Percentiles rank a stretch among this genome's conserved stretches.
Conservation (phyloP, 2,113 vertebrate species). For the Vireo altiloquus region DNA sequence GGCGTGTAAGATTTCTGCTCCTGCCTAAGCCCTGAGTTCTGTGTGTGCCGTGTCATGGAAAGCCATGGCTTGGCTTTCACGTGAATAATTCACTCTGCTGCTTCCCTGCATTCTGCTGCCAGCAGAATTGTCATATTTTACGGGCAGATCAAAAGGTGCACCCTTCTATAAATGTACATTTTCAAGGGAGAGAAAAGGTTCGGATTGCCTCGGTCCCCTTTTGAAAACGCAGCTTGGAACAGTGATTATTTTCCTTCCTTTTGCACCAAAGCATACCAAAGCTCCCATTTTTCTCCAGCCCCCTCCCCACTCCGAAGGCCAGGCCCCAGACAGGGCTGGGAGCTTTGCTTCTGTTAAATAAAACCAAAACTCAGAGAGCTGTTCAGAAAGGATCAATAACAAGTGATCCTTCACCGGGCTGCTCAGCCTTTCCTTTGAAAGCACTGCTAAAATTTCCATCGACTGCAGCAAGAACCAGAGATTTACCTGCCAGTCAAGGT, state of each 20-base stretch:
- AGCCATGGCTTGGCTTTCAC: background rate
- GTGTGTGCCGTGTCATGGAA: background rate
- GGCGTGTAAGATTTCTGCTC: background rate
- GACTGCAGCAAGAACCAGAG: background rate
- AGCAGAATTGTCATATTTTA: background rate
- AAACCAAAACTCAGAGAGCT: background rate
- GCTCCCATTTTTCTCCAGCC: background rate
- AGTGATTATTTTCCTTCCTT: background rate
- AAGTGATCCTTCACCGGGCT: background rate
- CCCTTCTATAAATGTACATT: background rate
- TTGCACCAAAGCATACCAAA: background rate
- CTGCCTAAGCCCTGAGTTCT: background rate
- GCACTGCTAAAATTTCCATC: fast-evolving
- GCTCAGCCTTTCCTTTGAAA: background rate
- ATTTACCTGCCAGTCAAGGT: background rate
- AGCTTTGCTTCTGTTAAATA: background rate
- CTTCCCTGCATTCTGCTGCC: background rate
- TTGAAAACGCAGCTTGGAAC: background rate
- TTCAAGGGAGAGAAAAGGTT: background rate
- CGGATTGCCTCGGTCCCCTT: background rate
- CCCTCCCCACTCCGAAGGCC: background rate
- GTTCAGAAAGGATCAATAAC: background rate
- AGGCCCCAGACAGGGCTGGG: background rate
- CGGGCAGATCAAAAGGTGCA: background rate
- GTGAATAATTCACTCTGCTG: background rate